Conservation (phyloP, 1,140 invertebrate species). For the Cydia fagiglandana region DNA sequence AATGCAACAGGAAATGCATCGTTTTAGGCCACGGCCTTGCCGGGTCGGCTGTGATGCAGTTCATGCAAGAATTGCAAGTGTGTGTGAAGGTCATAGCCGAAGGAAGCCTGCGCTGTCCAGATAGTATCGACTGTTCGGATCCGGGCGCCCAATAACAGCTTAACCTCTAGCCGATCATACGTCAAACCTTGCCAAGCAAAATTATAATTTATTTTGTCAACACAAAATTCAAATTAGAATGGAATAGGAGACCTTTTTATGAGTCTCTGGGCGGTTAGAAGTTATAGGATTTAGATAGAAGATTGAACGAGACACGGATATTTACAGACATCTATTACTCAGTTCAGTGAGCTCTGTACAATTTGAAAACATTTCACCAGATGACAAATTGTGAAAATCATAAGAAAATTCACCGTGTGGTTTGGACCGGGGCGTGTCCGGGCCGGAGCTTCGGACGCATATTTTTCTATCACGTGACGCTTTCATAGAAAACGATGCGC, state of each 20-base stretch:
- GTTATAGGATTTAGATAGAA: slow-evolving; percentile 1
- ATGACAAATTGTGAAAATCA: background rate
- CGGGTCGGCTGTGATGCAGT: slow-evolving; percentile 8
- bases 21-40: slow-evolving; percentile 11
- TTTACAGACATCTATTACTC: background rate
- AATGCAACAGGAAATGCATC: slow-evolving; percentile 17
- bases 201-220: too few relatives aligned
- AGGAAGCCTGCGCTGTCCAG: background rate
- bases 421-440: background rate
- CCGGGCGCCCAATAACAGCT: background rate
- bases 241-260: too few relatives aligned
- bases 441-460: too few relatives aligned
- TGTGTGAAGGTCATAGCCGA: slow-evolving; percentile 6
- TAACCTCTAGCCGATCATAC: too few relatives aligned
- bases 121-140: slow-evolving; percentile 13
- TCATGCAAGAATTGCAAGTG: background rate
- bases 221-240: too few relatives aligned
- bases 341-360: background rate
- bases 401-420: background rate
- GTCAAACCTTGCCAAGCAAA: too few relatives aligned
- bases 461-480: too few relatives aligned
- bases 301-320: background rate
- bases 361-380: background rate
- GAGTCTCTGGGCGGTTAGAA: too few relatives aligned
- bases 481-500: too few relatives aligned